Percentiles rank a stretch among this genome's conserved stretches.
These are phyloP conservation scores for Lasiurus borealis DNA, from an alignment of 2,113 vertebrate genomes.

Conservation along the genomic window DNA sequence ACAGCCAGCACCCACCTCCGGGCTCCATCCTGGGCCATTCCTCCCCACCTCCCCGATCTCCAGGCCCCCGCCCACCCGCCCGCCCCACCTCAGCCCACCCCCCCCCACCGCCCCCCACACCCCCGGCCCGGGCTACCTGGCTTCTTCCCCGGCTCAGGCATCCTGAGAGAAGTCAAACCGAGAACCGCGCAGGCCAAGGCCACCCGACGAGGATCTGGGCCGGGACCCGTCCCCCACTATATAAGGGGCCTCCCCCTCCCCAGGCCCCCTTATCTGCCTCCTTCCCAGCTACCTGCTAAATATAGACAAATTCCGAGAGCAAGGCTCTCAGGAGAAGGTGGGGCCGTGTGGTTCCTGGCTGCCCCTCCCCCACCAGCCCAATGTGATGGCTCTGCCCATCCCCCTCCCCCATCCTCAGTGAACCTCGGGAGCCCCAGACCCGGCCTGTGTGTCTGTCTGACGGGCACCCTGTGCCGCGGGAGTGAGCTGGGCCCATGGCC, in stretches of 20 bases:
- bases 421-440: not conserved
- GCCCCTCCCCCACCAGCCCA: not conserved
- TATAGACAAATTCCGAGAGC: conserved; percentile 88
- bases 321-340: conserved; percentile 68
- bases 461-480: rapidly evolving
- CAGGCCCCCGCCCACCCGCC: not conserved
- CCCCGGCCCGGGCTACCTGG: conserved; percentile 88
- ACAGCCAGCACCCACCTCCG: not conserved
- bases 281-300: conserved; percentile 85
- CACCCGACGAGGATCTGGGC: conserved; percentile 66
- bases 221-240: conserved; percentile 71
- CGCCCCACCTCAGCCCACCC: not conserved
- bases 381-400: not conserved
- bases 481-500: not conserved
- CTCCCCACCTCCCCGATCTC: rapidly evolving
- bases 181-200: not conserved
- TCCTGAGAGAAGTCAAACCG: conserved; percentile 82
- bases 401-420: not conserved
- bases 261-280: conserved; percentile 85
- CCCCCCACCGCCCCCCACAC: too few species aligned
- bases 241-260: conserved; percentile 83
- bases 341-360: not conserved
- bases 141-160: conserved; percentile 97
- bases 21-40: not conserved
- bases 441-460: not conserved